Conservation (phyloP, 1,140 invertebrate genomes). For the Planococcus citri region DNA sequence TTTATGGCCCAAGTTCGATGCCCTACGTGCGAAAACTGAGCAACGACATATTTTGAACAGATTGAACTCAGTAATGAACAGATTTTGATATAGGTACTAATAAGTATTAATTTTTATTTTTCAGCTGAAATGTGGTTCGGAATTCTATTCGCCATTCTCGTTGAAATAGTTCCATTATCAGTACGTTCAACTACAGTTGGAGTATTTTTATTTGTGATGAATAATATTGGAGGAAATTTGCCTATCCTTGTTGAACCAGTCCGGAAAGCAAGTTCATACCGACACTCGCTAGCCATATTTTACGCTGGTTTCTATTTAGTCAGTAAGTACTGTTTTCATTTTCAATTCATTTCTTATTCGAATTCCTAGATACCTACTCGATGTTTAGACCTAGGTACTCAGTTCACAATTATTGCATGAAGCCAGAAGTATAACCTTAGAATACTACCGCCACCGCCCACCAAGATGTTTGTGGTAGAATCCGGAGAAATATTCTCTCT, state of each 20-base stretch:
- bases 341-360: too few species aligned
- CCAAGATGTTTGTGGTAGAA: too few species aligned
- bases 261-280: constrained; percentile 61
- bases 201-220: constrained; percentile 80
- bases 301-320: constrained; percentile 73
- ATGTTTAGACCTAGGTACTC: too few species aligned
- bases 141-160: constrained; percentile 74
- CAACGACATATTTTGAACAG: too few species aligned
- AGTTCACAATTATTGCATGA: too few species aligned
- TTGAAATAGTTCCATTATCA: constrained; percentile 69
- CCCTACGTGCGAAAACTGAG: too few species aligned
- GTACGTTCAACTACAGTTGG: constrained; percentile 71
- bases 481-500: too few species aligned
- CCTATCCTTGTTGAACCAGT: constrained; percentile 76
- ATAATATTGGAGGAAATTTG: constrained; percentile 83
- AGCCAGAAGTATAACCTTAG: too few species aligned
- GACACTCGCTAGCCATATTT: constrained; percentile 69
- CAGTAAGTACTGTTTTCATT: constrained; percentile 47
- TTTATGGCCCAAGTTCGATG: too few species aligned
- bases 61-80: too few species aligned
- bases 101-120: neutral
- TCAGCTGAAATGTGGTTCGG: constrained; percentile 86
- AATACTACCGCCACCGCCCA: too few species aligned
- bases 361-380: neutral
- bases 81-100: too few species aligned